These are phyloP conservation scores for Xestia xanthographa DNA, from an alignment of 2,888 invertebrate genomes.

Conservation along the genomic window DNA sequence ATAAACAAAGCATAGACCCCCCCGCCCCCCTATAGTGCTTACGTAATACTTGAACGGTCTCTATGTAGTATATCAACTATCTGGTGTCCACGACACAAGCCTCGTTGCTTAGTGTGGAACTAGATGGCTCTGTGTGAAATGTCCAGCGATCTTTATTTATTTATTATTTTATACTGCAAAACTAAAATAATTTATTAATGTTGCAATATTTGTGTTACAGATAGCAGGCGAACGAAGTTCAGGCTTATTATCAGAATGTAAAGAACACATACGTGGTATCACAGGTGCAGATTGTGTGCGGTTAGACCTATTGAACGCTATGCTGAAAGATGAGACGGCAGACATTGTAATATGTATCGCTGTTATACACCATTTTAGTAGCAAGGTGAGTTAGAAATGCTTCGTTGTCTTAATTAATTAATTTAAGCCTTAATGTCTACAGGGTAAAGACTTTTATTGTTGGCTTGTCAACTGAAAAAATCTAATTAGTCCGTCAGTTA, in stretches of 20 bases:
- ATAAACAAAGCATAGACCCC: too few relatives aligned
- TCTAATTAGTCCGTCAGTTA: too few relatives aligned
- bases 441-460: neutral
- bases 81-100: too few relatives aligned
- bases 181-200: neutral
- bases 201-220: constrained; percentile 78
- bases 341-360: constrained; percentile 98
- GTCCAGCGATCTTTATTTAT: too few relatives aligned
- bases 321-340: constrained; percentile 92
- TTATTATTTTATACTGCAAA: too few relatives aligned
- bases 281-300: constrained; percentile 92
- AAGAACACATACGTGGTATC: constrained; percentile 52
- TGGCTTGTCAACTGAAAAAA: too few relatives aligned
- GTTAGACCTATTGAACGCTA: constrained; percentile 94
- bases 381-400: constrained; percentile 85
- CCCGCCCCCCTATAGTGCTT: too few relatives aligned
- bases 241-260: constrained; percentile 80
- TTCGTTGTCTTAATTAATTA: neutral
- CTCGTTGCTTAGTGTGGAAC: too few relatives aligned
- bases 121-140: too few relatives aligned
- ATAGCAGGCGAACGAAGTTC: constrained; percentile 93
- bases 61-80: too few relatives aligned
- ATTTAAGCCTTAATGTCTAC: neutral
- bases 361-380: constrained; percentile 98
- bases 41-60: too few relatives aligned